Percentiles rank a stretch among this genome's conserved stretches.
Conservation (phyloP, 2,888 invertebrate species). For the Mythimna lalbum region DNA sequence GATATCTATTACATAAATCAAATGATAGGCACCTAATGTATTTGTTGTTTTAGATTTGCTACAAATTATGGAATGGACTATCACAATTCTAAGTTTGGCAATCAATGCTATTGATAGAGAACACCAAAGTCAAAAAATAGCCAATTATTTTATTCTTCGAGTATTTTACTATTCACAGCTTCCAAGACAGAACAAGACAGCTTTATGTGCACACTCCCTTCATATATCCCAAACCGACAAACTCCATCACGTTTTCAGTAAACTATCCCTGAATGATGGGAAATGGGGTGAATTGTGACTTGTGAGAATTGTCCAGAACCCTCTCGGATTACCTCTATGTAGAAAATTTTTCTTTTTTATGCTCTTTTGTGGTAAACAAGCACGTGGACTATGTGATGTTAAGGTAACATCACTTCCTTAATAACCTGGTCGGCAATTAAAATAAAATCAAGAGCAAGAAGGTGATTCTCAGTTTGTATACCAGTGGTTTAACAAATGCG, state of each 20-base stretch:
- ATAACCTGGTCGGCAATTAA: too few species aligned
- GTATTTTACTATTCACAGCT: too few species aligned
- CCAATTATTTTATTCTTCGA: too few species aligned
- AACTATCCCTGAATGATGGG: too few species aligned
- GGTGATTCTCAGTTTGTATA: too few species aligned
- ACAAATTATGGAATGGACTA: background rate
- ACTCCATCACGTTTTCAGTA: background rate
- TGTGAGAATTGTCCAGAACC: background rate
- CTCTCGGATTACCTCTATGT: too few species aligned
- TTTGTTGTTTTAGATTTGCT: background rate
- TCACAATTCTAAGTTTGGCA: background rate
- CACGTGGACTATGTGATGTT: background rate
- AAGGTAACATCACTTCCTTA: background rate
- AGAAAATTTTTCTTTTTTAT: too few species aligned
- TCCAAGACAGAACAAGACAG: too few species aligned
- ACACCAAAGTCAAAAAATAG: background rate
- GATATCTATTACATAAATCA: constrained; percentile 16
- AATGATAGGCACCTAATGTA: background rate
- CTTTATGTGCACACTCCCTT: too few species aligned
- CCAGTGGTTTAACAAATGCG: too few species aligned
- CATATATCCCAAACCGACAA: background rate
- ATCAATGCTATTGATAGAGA: background rate
- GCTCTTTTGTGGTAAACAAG: background rate
- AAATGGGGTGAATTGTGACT: too few species aligned
- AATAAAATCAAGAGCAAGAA: too few species aligned